Percentiles rank a stretch among this genome's conserved stretches.
Conservation (phyloP, 2,888 invertebrate genomes). For the Chymomyza procnemis region DNA sequence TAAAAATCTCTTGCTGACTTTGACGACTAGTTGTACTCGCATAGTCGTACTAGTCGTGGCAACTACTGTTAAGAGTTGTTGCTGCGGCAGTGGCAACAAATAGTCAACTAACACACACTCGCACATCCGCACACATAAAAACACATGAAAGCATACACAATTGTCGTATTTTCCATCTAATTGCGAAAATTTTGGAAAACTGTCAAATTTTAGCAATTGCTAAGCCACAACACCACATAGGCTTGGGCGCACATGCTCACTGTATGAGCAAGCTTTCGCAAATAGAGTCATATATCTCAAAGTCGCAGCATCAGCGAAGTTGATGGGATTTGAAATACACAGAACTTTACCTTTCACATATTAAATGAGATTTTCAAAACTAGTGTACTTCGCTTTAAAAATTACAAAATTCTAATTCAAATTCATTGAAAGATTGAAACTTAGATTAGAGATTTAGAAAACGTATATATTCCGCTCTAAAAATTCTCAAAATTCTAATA, state of each 20-base stretch:
- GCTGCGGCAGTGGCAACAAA: conserved; percentile 47
- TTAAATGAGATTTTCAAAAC: no score
- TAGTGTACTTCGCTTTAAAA: no score
- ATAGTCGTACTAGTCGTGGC: conserved; percentile 20
- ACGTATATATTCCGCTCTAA: no score
- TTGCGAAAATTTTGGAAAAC: conserved; percentile 68
- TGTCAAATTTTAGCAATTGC: conserved; percentile 65
- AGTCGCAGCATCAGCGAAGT: background rate
- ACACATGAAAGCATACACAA: conserved; percentile 17
- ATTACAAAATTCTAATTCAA: no score
- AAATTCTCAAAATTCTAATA: no score
- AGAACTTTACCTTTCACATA: no score
- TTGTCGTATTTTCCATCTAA: conserved; percentile 63
- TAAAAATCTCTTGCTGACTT: conserved; percentile 47
- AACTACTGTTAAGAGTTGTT: conserved; percentile 41
- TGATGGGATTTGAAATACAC: no score
- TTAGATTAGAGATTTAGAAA: no score
- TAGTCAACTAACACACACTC: conserved; percentile 41
- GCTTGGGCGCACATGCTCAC: conserved; percentile 7
- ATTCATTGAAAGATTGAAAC: no score
- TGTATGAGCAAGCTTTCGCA: background rate
- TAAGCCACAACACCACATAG: conserved; percentile 46
- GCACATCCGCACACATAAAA: background rate
- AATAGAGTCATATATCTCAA: background rate
- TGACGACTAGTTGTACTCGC: background rate